Conservation (phyloP, 2,888 invertebrate species). For the Auanema sp. region DNA sequence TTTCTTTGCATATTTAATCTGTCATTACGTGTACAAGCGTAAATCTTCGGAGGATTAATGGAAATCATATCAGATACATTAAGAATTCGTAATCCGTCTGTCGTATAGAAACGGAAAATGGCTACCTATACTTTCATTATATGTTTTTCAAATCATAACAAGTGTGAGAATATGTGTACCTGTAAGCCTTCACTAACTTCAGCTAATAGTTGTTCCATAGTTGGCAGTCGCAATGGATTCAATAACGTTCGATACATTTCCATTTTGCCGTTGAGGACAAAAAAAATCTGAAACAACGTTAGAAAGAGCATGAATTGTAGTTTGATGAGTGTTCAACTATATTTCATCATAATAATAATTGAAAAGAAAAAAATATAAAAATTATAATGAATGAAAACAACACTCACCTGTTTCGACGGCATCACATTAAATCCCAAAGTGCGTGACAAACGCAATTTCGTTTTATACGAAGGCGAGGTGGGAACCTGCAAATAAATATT, state of each 20-base stretch:
- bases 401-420: constrained; percentile 49
- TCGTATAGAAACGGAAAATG: constrained; percentile 52
- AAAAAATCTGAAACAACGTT: constrained; percentile 42
- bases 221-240: constrained; percentile 46
- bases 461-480: constrained; percentile 32
- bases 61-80: constrained; percentile 45
- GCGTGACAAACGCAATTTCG: constrained; percentile 35
- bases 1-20: constrained; percentile 30
- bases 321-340: too few species aligned
- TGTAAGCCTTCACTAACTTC: constrained; percentile 51
- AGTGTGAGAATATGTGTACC: constrained; percentile 10
- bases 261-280: constrained; percentile 57
- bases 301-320: background rate
- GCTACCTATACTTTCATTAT: constrained; percentile 32
- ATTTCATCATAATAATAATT: too few species aligned
- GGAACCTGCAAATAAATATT: constrained; percentile 33
- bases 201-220: constrained; percentile 50
- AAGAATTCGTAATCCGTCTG: constrained; percentile 44
- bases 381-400: too few species aligned
- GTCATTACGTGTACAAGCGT: constrained; percentile 58
- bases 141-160: background rate
- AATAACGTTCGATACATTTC: constrained; percentile 49
- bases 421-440: constrained; percentile 34
- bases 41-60: constrained; percentile 36
- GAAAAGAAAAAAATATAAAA: background rate